Conservation (phyloP, 2,113 vertebrate species). For the Hippocampus guttulatus region DNA sequence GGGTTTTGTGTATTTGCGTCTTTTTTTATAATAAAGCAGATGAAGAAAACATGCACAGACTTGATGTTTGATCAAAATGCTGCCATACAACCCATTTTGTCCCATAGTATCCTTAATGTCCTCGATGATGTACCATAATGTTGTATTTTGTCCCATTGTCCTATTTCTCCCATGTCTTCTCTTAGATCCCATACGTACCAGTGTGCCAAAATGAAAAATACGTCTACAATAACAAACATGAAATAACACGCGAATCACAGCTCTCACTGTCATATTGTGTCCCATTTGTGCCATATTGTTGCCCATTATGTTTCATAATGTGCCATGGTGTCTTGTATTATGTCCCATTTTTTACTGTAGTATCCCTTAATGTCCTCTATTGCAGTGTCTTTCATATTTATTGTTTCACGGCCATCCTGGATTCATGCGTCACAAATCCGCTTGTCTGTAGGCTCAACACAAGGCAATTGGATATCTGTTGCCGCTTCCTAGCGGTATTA, state of each 20-base stretch:
- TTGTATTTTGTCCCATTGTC: background rate
- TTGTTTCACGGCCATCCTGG: too few relatives aligned
- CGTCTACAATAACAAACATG: too few relatives aligned
- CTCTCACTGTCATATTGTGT: too few relatives aligned
- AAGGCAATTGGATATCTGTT: too few relatives aligned
- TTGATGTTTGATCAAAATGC: background rate
- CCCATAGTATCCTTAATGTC: background rate
- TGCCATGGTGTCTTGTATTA: background rate
- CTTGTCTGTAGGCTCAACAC: too few relatives aligned
- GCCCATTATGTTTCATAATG: background rate
- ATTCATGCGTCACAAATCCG: too few relatives aligned
- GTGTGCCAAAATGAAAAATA: background rate
- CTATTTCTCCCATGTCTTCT: background rate
- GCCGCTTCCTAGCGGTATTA: too few relatives aligned
- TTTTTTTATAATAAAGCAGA: slow-evolving; percentile 76
- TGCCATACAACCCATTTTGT: background rate
- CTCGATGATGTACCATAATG: background rate
- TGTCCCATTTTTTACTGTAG: too few relatives aligned
- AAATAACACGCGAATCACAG: too few relatives aligned
- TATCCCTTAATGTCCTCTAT: too few relatives aligned
- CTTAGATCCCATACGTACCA: background rate
- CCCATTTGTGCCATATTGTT: background rate
- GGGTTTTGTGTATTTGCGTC: slow-evolving; percentile 69
- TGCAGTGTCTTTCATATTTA: too few relatives aligned
- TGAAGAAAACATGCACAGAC: slow-evolving; percentile 55